phyloP scores from a whole-genome alignment of 1,140 invertebrate species.

The Andrena cerasifolii region DNA sequence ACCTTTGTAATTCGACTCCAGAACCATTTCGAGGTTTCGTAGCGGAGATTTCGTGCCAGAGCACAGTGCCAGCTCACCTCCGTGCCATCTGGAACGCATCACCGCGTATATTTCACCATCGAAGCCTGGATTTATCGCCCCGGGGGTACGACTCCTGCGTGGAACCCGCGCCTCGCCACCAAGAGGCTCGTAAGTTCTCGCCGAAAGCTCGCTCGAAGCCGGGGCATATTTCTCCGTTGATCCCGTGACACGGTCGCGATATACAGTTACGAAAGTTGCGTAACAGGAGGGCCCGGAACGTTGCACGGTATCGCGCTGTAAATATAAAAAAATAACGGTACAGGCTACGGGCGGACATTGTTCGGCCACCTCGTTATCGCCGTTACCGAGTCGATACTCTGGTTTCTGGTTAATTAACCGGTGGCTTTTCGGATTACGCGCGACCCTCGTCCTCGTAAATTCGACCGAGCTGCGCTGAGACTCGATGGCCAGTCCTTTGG shows the following conservation, averaged over 20 bases:
- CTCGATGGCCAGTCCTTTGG: not conserved
- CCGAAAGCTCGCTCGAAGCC: conserved; percentile 32
- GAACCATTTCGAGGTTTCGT: not conserved
- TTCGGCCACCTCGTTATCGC: conserved; percentile 26
- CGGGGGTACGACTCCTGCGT: not conserved
- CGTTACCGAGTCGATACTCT: conserved; percentile 9
- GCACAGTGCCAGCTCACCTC: not conserved
- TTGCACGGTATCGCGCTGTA: conserved; percentile 10
- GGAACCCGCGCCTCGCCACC: not conserved
- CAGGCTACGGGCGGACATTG: conserved; percentile 12
- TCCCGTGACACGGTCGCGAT: conserved; percentile 37
- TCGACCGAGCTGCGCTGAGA: not conserved
- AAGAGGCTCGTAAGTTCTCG: conserved; percentile 42
- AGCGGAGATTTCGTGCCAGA: not conserved
- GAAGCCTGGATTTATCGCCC: conserved; percentile 35
- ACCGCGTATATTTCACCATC: conserved; percentile 13
- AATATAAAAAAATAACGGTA: conserved; percentile 53
- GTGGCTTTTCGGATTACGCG: conserved; percentile 3
- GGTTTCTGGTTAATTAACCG: conserved; percentile 25
- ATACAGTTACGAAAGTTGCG: conserved; percentile 51
- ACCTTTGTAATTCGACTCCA: too few relatives aligned
- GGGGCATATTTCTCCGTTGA: conserved; percentile 23
- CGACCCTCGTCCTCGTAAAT: not conserved
- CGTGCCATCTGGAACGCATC: conserved; percentile 4
- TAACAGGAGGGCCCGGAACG: conserved; percentile 26